These are phyloP conservation scores for Notiomystis cincta DNA, from an alignment of 2,113 vertebrate species.

Conservation along the genomic window DNA sequence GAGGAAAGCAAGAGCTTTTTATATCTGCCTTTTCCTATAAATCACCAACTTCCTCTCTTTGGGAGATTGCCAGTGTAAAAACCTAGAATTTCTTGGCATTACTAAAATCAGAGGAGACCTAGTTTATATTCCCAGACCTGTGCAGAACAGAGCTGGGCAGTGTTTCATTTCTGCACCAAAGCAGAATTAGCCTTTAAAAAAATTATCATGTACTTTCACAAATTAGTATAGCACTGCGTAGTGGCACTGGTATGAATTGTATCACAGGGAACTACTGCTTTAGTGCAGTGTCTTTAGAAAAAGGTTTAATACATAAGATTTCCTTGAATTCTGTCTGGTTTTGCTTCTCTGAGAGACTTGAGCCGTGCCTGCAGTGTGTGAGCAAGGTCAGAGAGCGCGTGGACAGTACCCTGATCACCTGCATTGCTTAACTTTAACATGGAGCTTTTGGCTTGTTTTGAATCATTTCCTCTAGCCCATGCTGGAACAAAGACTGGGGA, in stretches of 20 bases:
- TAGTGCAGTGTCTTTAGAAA: background rate
- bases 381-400: background rate
- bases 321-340: background rate
- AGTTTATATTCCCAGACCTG: constrained; percentile 33
- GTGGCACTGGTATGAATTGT: background rate
- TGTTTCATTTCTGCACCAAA: constrained; percentile 9
- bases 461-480: background rate
- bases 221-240: background rate
- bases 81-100: constrained; percentile 52
- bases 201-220: background rate
- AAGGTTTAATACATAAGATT: background rate
- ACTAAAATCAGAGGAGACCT: constrained; percentile 3
- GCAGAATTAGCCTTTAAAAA: background rate
- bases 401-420: background rate
- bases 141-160: background rate
- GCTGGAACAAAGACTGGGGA: background rate
- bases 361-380: background rate
- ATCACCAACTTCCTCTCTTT: constrained; percentile 19
- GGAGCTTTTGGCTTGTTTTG: background rate
- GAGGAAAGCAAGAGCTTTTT: constrained; percentile 41
- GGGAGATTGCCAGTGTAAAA: constrained; percentile 51
- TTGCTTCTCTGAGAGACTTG: background rate
- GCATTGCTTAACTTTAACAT: background rate
- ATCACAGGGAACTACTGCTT: background rate
- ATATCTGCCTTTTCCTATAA: constrained; percentile 53